A percentile compares a stretch with the other conserved stretches of the same genome.
Conservation (phyloP, 2,888 invertebrate genomes). For the Drosophila robusta region DNA sequence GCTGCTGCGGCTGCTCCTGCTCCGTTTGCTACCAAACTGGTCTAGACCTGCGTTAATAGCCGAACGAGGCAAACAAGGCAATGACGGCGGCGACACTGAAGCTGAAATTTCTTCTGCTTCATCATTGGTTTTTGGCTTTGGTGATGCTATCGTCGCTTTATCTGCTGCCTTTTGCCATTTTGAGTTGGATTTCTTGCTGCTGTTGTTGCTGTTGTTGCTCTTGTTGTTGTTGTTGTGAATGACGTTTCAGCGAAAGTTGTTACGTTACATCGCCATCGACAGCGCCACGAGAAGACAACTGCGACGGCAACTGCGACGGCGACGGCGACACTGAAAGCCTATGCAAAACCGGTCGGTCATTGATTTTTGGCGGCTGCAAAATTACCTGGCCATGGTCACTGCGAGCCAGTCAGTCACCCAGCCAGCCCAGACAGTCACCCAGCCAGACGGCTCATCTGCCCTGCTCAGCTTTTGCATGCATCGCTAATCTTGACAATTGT, state of each 20-base stretch:
- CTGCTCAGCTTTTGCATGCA: constrained; percentile 30
- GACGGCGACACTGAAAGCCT: constrained; percentile 64
- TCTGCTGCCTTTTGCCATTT: constrained; percentile 77
- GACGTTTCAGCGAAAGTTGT: constrained; percentile 81
- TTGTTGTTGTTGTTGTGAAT: constrained; percentile 60
- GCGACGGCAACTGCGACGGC: background rate
- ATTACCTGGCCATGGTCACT: constrained; percentile 73
- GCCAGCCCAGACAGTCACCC: background rate
- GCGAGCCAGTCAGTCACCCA: constrained; percentile 13
- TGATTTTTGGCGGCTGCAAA: constrained; percentile 78
- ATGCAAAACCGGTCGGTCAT: constrained; percentile 79
- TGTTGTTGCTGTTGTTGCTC: constrained; percentile 37
- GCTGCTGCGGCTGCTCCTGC: constrained; percentile 31
- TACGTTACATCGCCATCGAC: constrained; percentile 73
- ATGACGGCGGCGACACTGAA: constrained; percentile 44
- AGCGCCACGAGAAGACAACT: constrained; percentile 14
- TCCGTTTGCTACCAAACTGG: constrained; percentile 61
- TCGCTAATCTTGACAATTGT: constrained; percentile 62
- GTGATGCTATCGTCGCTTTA: constrained; percentile 65
- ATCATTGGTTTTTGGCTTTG: constrained; percentile 53
- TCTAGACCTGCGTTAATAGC: constrained; percentile 70
- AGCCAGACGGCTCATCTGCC: constrained; percentile 8
- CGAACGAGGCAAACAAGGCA: constrained; percentile 29
- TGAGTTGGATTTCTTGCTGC: constrained; percentile 29
- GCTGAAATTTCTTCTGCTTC: constrained; percentile 63